A percentile compares a stretch with the other conserved stretches of the same genome.
phyloP scores from a whole-genome alignment of 2,797 vertebrate genomes.

The Epinephelus coioides region DNA sequence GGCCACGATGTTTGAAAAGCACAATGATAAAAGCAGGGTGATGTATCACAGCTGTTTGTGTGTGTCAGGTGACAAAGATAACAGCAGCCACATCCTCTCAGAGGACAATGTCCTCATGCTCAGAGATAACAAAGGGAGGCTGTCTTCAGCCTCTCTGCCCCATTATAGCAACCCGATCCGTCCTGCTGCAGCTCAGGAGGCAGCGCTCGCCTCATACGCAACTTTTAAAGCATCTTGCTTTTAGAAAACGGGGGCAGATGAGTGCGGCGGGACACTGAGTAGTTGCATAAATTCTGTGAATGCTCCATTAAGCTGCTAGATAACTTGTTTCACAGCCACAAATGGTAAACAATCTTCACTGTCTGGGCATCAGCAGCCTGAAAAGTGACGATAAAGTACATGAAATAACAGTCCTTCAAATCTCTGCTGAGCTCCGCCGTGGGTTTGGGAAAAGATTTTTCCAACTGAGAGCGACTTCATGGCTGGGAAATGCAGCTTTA shows the following conservation, averaged over 20 bases:
- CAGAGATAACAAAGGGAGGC: conserved; percentile 67
- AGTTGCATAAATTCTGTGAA: conserved; percentile 39
- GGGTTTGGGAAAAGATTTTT: conserved; percentile 34
- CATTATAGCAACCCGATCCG: conserved; percentile 61
- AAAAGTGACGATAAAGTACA: conserved; percentile 64
- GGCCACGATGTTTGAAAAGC: conserved; percentile 54
- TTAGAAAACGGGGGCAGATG: conserved; percentile 23
- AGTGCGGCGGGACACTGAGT: conserved; percentile 30
- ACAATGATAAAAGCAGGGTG: conserved; percentile 61
- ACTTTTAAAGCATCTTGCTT: conserved; percentile 46
- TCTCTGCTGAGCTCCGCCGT: conserved; percentile 41
- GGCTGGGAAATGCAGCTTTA: conserved; percentile 56
- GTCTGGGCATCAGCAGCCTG: conserved; percentile 53
- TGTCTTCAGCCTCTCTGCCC: conserved; percentile 48
- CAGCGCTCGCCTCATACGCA: background rate
- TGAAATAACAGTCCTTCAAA: conserved; percentile 59
- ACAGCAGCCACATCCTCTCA: conserved; percentile 73
- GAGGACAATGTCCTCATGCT: conserved; percentile 69
- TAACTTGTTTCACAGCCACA: conserved; percentile 57
- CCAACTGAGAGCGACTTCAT: conserved; percentile 49
- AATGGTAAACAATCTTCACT: conserved; percentile 52
- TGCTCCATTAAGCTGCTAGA: conserved; percentile 56
- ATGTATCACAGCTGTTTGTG: conserved; percentile 70
- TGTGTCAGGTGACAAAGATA: conserved; percentile 82
- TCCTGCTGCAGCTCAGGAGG: conserved; percentile 36